Conservation (phyloP, 2,888 invertebrate species). For the Taenaris catops region DNA sequence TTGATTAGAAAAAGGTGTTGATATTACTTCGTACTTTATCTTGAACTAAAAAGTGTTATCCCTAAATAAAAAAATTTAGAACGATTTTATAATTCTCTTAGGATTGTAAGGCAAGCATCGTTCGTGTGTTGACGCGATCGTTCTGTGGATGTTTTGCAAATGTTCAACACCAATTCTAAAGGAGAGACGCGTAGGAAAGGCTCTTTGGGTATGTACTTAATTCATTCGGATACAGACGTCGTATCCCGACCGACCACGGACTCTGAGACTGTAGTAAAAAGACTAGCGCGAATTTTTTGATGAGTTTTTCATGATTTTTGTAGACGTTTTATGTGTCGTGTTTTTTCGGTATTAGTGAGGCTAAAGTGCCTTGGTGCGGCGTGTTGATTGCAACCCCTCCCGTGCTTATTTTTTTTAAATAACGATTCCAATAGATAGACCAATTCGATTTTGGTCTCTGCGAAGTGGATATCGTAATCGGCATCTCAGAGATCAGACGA, state of each 20-base stretch:
- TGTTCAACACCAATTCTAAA: constrained; percentile 2
- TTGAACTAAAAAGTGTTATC: not conserved
- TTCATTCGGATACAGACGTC: constrained; percentile 37
- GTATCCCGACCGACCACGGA: constrained; percentile 72
- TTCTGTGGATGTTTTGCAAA: not conserved
- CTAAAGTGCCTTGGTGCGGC: constrained; percentile 65
- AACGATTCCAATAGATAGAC: not conserved
- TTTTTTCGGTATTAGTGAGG: constrained; percentile 54
- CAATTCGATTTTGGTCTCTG: constrained; percentile 5
- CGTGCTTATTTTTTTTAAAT: constrained; percentile 16
- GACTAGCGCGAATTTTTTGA: constrained; percentile 75
- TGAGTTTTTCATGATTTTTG: constrained; percentile 61
- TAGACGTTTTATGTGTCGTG: constrained; percentile 66
- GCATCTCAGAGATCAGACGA: constrained; percentile 22
- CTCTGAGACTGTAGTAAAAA: constrained; percentile 65
- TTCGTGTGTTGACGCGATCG: constrained; percentile 6
- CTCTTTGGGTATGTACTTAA: constrained; percentile 32
- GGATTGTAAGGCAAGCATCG: constrained; percentile 1
- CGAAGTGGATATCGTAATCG: constrained; percentile 13
- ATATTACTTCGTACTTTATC: constrained; percentile 5
- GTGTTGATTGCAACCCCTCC: constrained; percentile 43
- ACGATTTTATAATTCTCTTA: constrained; percentile 11
- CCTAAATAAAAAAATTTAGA: constrained; percentile 5
- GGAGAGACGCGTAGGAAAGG: constrained; percentile 4
- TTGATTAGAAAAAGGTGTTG: constrained; percentile 4